phyloP scores from a whole-genome alignment of 2,888 invertebrate genomes.

The Cryptus armator region DNA sequence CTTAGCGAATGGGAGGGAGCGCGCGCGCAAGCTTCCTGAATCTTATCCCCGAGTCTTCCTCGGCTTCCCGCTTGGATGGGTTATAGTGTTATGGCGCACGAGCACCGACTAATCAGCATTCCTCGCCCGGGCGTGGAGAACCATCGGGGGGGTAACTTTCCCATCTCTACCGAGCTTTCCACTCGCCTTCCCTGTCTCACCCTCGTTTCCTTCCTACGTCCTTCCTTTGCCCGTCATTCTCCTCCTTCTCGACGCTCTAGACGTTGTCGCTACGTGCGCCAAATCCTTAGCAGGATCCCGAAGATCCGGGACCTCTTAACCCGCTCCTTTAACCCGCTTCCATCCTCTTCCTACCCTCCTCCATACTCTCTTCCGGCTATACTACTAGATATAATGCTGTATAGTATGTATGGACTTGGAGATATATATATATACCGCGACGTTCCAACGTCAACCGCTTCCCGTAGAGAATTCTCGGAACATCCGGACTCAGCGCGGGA shows the following conservation, averaged over 20 bases:
- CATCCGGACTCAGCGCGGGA: conserved; percentile 22
- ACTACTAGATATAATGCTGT: conserved; percentile 18
- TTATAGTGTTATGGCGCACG: conserved; percentile 84
- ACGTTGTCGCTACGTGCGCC: conserved; percentile 83
- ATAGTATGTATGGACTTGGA: background rate
- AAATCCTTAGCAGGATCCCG: conserved; percentile 83
- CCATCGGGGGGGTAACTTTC: conserved; percentile 57
- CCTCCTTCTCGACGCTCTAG: conserved; percentile 72
- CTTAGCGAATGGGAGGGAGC: conserved; percentile 37
- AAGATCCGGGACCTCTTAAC: conserved; percentile 78
- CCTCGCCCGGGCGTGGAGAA: conserved; percentile 73
- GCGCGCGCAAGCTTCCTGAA: conserved; percentile 70
- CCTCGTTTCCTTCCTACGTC: conserved; percentile 47
- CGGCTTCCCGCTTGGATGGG: conserved; percentile 80
- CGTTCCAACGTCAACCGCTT: conserved; percentile 22
- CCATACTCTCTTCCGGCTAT: conserved; percentile 52
- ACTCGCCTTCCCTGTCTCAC: conserved; percentile 46
- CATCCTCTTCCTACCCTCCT: conserved; percentile 39
- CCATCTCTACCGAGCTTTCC: conserved; percentile 63
- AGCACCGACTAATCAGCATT: conserved; percentile 85
- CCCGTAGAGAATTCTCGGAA: conserved; percentile 45
- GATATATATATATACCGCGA: background rate
- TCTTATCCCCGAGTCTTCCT: conserved; percentile 80
- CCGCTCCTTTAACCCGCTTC: conserved; percentile 70
- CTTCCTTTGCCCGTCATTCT: conserved; percentile 40